Evolutionary conservation across 2,113 vertebrate species (phyloP).

Genomic region (Chionis minor): DNA sequence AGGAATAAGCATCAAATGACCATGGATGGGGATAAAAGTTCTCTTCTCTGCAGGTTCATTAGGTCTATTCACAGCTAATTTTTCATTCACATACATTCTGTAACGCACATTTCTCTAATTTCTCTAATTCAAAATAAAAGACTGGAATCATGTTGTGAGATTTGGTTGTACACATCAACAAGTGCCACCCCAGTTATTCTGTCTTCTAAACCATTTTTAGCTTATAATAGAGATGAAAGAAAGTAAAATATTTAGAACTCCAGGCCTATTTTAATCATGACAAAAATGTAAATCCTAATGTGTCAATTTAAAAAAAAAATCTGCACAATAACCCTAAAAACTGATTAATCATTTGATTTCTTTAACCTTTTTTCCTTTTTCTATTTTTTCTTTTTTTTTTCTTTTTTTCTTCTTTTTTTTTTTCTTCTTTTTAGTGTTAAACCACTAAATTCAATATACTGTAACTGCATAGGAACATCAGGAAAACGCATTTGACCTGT

Average conservation of each 20-base stretch:
- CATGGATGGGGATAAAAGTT: not conserved
- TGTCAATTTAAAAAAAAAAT: constrained; percentile 66
- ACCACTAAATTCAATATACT: constrained; percentile 76
- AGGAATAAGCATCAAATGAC: not conserved
- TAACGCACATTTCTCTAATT: constrained; percentile 29
- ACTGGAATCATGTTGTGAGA: constrained; percentile 9
- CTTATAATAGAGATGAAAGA: constrained; percentile 33
- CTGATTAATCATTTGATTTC: constrained; percentile 50
- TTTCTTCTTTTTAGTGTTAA: constrained; percentile 65
- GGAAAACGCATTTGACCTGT: constrained; percentile 79
- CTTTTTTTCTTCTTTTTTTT: rapidly evolving
- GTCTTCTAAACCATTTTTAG: constrained; percentile 49
- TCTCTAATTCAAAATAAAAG: constrained; percentile 33
- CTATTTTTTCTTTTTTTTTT: not conserved
- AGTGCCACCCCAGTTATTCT: not conserved
- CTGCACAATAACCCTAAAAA: constrained; percentile 61
- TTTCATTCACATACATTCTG: constrained; percentile 32
- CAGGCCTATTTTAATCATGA: constrained; percentile 54
- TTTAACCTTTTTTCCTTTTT: constrained; percentile 62
- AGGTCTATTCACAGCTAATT: constrained; percentile 27
- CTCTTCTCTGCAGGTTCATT: constrained; percentile 31
- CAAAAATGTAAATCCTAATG: constrained; percentile 50
- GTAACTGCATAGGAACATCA: constrained; percentile 80
- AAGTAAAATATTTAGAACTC: constrained; percentile 45
- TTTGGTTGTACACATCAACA: not conserved